These are phyloP conservation scores for Trigoniulus corallinus DNA, from an alignment of 1,140 invertebrate species.

Conservation along the genomic window DNA sequence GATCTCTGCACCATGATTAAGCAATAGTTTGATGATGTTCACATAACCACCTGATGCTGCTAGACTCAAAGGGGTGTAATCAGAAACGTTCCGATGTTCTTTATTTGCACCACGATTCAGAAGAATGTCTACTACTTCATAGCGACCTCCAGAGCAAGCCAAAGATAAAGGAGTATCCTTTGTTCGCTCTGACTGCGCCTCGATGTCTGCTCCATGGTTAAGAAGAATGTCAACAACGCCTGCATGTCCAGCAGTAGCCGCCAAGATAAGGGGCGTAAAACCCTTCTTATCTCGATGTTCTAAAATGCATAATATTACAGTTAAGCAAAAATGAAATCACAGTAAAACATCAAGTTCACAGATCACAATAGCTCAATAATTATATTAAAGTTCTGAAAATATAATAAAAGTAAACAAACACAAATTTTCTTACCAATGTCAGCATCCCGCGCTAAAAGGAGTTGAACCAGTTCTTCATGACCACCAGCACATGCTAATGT, in stretches of 20 bases:
- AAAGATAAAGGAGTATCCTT: slow-evolving; percentile 96
- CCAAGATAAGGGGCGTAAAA: slow-evolving; percentile 92
- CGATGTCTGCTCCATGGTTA: slow-evolving; percentile 83
- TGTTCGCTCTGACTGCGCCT: slow-evolving; percentile 95
- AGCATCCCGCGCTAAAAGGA: slow-evolving; percentile 73
- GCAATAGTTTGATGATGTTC: slow-evolving; percentile 85
- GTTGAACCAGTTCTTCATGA: slow-evolving; percentile 83
- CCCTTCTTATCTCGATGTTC: slow-evolving; percentile 98
- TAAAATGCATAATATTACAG: no score
- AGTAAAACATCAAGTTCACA: no score
- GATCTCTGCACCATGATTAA: slow-evolving; percentile 88
- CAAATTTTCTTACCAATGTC: slow-evolving; percentile 48
- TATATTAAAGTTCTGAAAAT: not conserved
- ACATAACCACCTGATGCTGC: slow-evolving; percentile 97
- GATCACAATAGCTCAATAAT: not conserved
- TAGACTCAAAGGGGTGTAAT: slow-evolving; percentile 94
- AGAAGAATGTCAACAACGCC: slow-evolving; percentile 85
- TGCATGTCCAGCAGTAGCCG: slow-evolving; percentile 91
- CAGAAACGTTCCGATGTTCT: slow-evolving; percentile 97
- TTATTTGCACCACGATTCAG: slow-evolving; percentile 79
- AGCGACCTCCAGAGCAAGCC: slow-evolving; percentile 91
- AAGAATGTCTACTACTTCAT: slow-evolving; percentile 90
- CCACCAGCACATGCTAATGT: slow-evolving; percentile 94
- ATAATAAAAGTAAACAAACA: not conserved
- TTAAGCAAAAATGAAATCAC: no score